These are phyloP conservation scores for Pristionchus pacificus DNA, from an alignment of 1,140 invertebrate species.

Conservation along the genomic window DNA sequence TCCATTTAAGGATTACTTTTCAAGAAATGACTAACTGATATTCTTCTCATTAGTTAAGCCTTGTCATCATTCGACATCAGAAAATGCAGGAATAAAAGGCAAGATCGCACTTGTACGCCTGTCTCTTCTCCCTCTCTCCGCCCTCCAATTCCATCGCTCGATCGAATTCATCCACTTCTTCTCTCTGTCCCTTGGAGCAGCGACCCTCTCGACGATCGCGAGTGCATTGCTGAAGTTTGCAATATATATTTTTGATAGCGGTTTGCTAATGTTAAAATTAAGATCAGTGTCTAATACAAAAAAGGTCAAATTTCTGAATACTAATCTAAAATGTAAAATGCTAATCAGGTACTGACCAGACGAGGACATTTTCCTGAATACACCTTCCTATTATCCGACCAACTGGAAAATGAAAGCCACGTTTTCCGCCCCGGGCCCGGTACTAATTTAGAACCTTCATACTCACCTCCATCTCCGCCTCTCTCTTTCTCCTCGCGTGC, in stretches of 20 bases:
- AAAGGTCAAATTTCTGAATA: too few relatives aligned
- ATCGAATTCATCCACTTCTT: constrained; percentile 31
- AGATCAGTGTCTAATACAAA: too few relatives aligned
- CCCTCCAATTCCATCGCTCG: constrained; percentile 17
- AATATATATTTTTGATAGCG: background rate
- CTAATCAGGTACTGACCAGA: constrained; percentile 6
- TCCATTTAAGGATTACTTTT: too few relatives aligned
- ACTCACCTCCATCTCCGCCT: constrained; percentile 36
- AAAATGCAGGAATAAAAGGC: background rate
- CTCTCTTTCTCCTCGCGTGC: constrained; percentile 35
- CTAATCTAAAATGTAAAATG: too few relatives aligned
- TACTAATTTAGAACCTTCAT: constrained; percentile 1
- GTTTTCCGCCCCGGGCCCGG: too few relatives aligned
- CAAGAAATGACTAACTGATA: too few relatives aligned
- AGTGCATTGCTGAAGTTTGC: constrained; percentile 18
- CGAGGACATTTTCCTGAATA: background rate
- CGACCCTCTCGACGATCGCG: constrained; percentile 1
- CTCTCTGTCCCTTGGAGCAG: constrained; percentile 15
- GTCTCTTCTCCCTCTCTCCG: constrained; percentile 37
- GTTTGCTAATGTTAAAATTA: constrained; percentile 1
- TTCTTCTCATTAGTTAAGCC: too few relatives aligned
- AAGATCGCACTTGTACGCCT: constrained; percentile 28
- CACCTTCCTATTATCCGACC: too few relatives aligned
- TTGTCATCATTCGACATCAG: too few relatives aligned
- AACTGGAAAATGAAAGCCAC: too few relatives aligned